These are phyloP conservation scores for Tetragonula clypearis DNA, from an alignment of 1,140 invertebrate species.

Conservation along the genomic window DNA sequence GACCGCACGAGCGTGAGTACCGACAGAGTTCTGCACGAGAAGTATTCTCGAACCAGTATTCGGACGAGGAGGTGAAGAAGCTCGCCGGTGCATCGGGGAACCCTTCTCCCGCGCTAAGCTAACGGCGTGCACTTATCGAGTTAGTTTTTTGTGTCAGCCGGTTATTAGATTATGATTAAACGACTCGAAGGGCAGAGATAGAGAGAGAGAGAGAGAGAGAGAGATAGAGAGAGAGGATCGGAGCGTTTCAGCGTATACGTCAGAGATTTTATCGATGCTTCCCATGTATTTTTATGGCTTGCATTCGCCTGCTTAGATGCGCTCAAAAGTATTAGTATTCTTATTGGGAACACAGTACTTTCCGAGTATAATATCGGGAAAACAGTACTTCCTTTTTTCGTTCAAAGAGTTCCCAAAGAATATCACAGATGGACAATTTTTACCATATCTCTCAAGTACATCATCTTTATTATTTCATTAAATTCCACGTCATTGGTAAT, in stretches of 20 bases:
- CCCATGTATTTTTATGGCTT: too few species aligned
- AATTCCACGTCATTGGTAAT: too few species aligned
- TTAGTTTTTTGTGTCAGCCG: conserved; percentile 81
- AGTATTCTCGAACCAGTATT: not conserved
- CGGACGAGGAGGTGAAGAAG: not conserved
- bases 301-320: too few species aligned
- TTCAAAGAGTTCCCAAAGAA: too few species aligned
- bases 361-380: too few species aligned
- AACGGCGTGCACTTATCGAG: conserved; percentile 73
- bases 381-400: too few species aligned
- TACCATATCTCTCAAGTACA: too few species aligned
- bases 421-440: too few species aligned
- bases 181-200: conserved; percentile 70
- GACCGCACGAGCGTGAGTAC: not conserved
- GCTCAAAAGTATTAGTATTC: too few species aligned
- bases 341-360: too few species aligned
- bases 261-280: too few species aligned
- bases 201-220: conserved; percentile 25
- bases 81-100: not conserved
- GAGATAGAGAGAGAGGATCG: not conserved
- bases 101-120: conserved; percentile 34
- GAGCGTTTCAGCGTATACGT: not conserved
- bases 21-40: not conserved
- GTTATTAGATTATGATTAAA: conserved; percentile 83
- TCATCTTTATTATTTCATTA: too few species aligned